phyloP scores from a whole-genome alignment of 2,888 invertebrate genomes.

The Cerastis leucographa region DNA sequence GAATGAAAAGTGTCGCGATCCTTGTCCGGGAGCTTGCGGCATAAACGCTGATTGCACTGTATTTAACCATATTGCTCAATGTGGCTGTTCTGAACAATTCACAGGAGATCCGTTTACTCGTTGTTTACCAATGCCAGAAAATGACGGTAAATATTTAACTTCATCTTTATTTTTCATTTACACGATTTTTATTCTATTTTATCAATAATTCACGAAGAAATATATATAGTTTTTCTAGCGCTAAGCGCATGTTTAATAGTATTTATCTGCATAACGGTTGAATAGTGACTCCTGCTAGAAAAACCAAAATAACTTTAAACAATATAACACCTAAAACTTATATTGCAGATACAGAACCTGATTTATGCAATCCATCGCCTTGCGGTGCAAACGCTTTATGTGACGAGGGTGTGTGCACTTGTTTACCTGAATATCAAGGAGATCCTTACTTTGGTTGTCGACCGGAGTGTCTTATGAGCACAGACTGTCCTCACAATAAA shows the following conservation, averaged over 20 bases:
- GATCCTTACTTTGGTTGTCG: conserved; percentile 95
- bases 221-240: neutral
- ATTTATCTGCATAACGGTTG: neutral
- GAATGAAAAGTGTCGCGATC: conserved; percentile 92
- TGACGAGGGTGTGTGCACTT: conserved; percentile 92
- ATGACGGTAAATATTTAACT: conserved; percentile 75
- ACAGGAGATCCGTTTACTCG: conserved; percentile 92
- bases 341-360: conserved; percentile 81
- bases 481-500: conserved; percentile 93
- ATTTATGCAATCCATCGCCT: conserved; percentile 92
- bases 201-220: neutral
- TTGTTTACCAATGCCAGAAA: conserved; percentile 79
- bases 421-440: conserved; percentile 93
- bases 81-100: conserved; percentile 90
- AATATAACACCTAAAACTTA: neutral
- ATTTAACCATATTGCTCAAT: conserved; percentile 92
- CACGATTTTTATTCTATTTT: neutral
- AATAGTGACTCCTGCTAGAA: neutral
- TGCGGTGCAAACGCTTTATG: conserved; percentile 94
- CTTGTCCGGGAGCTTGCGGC: conserved; percentile 93
- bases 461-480: conserved; percentile 95
- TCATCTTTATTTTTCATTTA: neutral
- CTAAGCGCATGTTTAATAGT: neutral
- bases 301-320: neutral
- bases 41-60: conserved; percentile 90